These are phyloP conservation scores for Drosophila mettleri DNA, from an alignment of 2,888 invertebrate species.

Conservation along the genomic window DNA sequence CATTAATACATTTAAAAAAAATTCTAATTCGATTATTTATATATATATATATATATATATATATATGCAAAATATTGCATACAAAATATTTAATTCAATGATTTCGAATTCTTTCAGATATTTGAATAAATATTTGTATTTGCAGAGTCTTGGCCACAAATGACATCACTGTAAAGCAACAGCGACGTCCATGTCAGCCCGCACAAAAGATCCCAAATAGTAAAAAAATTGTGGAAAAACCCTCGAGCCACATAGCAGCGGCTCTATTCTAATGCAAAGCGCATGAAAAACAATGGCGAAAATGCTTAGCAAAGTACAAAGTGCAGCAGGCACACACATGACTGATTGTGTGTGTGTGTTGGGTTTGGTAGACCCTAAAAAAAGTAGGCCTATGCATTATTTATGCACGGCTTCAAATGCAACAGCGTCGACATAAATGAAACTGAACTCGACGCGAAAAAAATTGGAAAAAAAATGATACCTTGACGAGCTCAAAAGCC, in stretches of 20 bases:
- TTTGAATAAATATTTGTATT: not conserved
- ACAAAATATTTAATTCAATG: not conserved
- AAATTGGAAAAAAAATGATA: slow-evolving; percentile 28
- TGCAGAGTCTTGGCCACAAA: slow-evolving; percentile 3
- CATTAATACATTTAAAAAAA: no score
- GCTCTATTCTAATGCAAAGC: slow-evolving; percentile 40
- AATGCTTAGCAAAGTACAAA: slow-evolving; percentile 41
- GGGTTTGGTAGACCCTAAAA: slow-evolving; percentile 44
- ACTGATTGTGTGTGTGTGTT: slow-evolving; percentile 17
- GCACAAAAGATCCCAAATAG: not conserved
- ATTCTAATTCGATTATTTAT: no score
- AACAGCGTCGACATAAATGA: slow-evolving; percentile 61
- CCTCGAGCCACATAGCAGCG: slow-evolving; percentile 3
- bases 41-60: not conserved
- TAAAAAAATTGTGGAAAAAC: slow-evolving; percentile 32
- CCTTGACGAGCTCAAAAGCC: slow-evolving; percentile 78
- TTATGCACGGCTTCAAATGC: slow-evolving; percentile 74
- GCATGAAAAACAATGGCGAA: slow-evolving; percentile 39
- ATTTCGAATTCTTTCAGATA: not conserved
- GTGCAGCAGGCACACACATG: slow-evolving; percentile 25
- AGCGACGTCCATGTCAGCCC: slow-evolving; percentile 6
- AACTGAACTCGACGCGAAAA: slow-evolving; percentile 48
- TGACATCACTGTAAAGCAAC: slow-evolving; percentile 14
- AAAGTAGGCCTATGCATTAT: slow-evolving; percentile 71
- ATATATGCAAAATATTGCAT: not conserved